These are phyloP conservation scores for Lutraria lutraria DNA, from an alignment of 2,888 invertebrate genomes.

Conservation along the genomic window DNA sequence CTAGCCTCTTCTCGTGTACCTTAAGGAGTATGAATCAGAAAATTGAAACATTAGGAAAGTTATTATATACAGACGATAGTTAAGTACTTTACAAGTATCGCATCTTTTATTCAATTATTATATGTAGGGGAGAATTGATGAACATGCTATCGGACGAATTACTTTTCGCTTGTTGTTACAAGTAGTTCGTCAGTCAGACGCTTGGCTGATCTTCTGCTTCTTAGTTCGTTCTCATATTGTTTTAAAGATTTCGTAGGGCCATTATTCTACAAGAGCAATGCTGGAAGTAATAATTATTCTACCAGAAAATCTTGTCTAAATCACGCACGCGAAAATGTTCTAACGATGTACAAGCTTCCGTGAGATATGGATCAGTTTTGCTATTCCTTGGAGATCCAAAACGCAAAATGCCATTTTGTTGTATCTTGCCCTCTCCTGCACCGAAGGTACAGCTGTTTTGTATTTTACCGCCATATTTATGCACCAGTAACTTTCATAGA, in stretches of 20 bases:
- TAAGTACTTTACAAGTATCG: not conserved
- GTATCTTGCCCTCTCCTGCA: not conserved
- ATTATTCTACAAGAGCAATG: slow-evolving; percentile 23
- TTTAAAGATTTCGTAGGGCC: slow-evolving; percentile 23
- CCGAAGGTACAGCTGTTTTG: slow-evolving; percentile 16
- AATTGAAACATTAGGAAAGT: not conserved
- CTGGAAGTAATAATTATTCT: slow-evolving; percentile 21
- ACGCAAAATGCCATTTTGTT: slow-evolving; percentile 13
- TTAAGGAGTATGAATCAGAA: not conserved
- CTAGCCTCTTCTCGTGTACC: not conserved
- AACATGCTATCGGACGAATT: slow-evolving; percentile 5
- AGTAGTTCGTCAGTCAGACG: slow-evolving; percentile 23
- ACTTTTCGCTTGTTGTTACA: slow-evolving; percentile 20
- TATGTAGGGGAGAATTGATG: not conserved
- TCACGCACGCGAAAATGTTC: slow-evolving; percentile 4
- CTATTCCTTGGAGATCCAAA: not conserved
- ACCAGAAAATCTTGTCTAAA: slow-evolving; percentile 16
- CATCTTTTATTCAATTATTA: not conserved
- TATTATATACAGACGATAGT: not conserved
- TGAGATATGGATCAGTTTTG: slow-evolving; percentile 18
- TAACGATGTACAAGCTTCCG: slow-evolving; percentile 1
- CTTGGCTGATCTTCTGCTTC: slow-evolving; percentile 12
- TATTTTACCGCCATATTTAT: slow-evolving; percentile 14
- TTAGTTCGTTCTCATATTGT: slow-evolving; percentile 18
- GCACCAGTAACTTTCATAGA: slow-evolving; percentile 27